A percentile compares a stretch with the other conserved stretches of the same genome.
Evolutionary conservation across 1,140 invertebrate species (phyloP).

Genomic region (Apis dorsata): DNA sequence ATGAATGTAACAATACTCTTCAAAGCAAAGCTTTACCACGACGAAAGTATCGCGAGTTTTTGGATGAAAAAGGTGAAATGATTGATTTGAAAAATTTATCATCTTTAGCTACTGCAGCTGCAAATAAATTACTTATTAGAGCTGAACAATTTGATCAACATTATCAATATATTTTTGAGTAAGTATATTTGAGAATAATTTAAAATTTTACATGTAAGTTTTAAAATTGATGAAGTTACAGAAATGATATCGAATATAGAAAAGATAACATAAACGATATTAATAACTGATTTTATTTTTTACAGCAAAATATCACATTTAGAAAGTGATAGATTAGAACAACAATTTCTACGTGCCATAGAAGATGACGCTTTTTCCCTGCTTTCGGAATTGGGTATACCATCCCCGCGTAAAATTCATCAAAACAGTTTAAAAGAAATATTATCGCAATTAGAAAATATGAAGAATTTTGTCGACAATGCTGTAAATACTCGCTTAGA

Average conservation of each 20-base stretch:
- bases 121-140: constrained; percentile 72
- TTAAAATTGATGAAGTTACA: background rate
- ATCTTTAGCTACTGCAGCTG: constrained; percentile 73
- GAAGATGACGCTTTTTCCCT: constrained; percentile 74
- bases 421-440: constrained; percentile 66
- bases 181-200: constrained; percentile 36
- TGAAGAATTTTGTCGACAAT: constrained; percentile 69
- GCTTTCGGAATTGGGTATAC: constrained; percentile 69
- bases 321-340: constrained; percentile 65
- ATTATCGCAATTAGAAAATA: constrained; percentile 63
- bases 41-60: constrained; percentile 22
- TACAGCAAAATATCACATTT: constrained; percentile 56
- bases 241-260: background rate
- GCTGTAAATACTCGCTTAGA: constrained; percentile 73
- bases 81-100: constrained; percentile 69
- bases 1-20: constrained; percentile 69
- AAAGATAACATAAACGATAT: background rate
- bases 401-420: constrained; percentile 72
- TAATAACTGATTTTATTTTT: background rate
- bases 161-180: constrained; percentile 67
- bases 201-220: background rate
- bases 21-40: constrained; percentile 72
- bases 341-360: constrained; percentile 68
- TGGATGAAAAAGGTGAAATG: constrained; percentile 51
- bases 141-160: constrained; percentile 72